These are phyloP conservation scores for Pomacea maculata DNA, from an alignment of 1,140 invertebrate genomes.

Conservation along the genomic window DNA sequence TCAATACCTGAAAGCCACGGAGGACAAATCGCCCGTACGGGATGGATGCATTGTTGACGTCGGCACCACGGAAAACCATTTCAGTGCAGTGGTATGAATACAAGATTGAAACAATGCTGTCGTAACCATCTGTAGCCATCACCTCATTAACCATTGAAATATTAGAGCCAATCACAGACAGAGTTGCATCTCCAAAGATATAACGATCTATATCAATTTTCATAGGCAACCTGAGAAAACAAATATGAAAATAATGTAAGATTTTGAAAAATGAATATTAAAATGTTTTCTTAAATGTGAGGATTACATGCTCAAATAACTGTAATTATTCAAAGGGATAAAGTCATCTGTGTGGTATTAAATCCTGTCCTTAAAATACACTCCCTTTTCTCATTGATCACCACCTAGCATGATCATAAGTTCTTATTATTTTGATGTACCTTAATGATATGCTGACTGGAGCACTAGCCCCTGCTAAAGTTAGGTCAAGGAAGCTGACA, in stretches of 20 bases:
- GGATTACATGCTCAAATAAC: too few species aligned
- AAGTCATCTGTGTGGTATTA: too few species aligned
- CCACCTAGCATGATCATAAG: too few species aligned
- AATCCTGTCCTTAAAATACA: too few species aligned
- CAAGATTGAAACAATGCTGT: constrained; percentile 17
- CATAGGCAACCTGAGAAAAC: neutral
- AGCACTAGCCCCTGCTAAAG: too few species aligned
- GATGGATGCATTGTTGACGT: neutral
- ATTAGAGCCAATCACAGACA: neutral
- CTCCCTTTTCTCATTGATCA: too few species aligned
- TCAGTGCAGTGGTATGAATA: constrained; percentile 36
- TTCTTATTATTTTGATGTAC: too few species aligned
- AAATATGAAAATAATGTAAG: neutral
- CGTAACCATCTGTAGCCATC: constrained; percentile 11
- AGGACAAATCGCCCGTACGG: neutral
- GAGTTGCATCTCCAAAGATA: neutral
- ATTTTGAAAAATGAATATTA: neutral
- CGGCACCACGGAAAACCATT: constrained; percentile 15
- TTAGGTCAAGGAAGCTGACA: too few species aligned
- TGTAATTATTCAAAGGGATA: too few species aligned
- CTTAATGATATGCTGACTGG: too few species aligned
- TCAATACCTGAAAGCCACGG: constrained; percentile 27
- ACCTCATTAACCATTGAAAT: neutral
- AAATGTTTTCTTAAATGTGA: too few species aligned
- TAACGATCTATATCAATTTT: neutral